Evolutionary conservation across 2,888 invertebrate genomes (phyloP).

Genomic region (Carterocephalus palaemon): DNA sequence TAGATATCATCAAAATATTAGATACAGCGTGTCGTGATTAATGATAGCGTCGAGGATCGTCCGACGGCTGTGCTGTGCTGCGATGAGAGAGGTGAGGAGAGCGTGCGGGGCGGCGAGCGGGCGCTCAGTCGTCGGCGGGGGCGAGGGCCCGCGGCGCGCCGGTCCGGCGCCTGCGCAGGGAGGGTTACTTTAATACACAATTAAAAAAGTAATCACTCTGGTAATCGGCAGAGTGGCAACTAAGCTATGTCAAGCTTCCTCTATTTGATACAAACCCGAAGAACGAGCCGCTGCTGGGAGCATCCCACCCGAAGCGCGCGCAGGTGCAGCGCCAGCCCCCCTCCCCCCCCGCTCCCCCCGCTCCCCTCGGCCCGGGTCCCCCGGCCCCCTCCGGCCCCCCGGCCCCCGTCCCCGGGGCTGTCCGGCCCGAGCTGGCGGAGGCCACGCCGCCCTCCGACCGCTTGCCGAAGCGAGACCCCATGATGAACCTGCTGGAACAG

Average conservation of each 20-base stretch:
- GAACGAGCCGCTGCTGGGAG: too few species aligned
- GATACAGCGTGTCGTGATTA: not conserved
- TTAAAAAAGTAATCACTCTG: not conserved
- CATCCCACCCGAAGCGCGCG: conserved; percentile 6
- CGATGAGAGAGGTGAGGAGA: not conserved
- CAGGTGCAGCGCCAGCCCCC: conserved; percentile 14
- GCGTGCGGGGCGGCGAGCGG: not conserved
- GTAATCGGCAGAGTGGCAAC: too few species aligned
- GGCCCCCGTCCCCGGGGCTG: conserved; percentile 10
- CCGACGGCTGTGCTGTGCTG: not conserved
- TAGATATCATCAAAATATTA: not conserved
- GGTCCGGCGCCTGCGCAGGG: too few species aligned
- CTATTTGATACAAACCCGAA: too few species aligned
- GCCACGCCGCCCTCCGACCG: conserved; percentile 38
- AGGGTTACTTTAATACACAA: not conserved
- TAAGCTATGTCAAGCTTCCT: too few species aligned
- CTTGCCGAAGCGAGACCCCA: conserved; percentile 60
- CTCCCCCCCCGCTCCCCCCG: conserved; percentile 5
- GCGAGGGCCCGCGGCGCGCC: not conserved
- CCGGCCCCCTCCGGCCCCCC: conserved; percentile 16
- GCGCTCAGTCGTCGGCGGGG: conserved; percentile 7
- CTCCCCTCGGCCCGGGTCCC: too few species aligned
- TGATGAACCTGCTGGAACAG: conserved; percentile 50
- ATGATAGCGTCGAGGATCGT: not conserved
- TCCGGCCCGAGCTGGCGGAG: too few species aligned